Base-by-base conservation (phyloP, 2,888 invertebrate genomes). In the Drosophila buzzatii region DNA sequence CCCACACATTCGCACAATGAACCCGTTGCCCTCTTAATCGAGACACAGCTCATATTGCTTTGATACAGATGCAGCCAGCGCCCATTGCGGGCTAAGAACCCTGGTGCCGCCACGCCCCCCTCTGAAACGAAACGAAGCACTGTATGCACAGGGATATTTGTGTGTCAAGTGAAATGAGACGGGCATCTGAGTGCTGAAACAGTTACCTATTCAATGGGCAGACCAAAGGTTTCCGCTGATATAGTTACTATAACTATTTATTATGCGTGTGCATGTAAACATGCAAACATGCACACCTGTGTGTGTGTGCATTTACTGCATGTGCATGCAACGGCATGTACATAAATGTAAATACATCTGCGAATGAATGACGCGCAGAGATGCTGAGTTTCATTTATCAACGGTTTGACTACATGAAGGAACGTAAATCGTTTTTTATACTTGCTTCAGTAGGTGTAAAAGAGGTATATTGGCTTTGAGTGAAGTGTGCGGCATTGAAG, bases 181-280 rank as follows among this genome's bases (percentile, higher is more conserved):
- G 71, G 47, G 42, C 45, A 51, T 65, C 63, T 57, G 61, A 62
- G 53, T 63, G 53, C 65, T 70, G 55, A 70, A 73, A 51, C 49
- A 76, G 82, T 77, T 82, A 73, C 68, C 86, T 76, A 81, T 86
- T 88, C 88, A 86, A 82, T 88, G 82, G 72, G 73, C 76, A 76
- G 33, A 0, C 52, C 35, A 20, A 20, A n/a, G 35, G 52, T 16
- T 20, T 47, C 12, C 47, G 33, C 61, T 51, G 64, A 62, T 57
- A 61, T 66, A 81, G 78, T 77, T 81, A 41, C 55, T 41, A 81
- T 81, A 88, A 85, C 78, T 79, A 85, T 82, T 79, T 81, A 81
- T 79, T 74, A 79, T 73, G 62, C 58, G 20, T 41, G 47, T n/a
- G 39, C 18, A 65, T 51, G 49, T 51, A 31, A 39, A 44, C 60